phyloP scores from a whole-genome alignment of 2,888 invertebrate species.

The Seladonia tumulorum region DNA sequence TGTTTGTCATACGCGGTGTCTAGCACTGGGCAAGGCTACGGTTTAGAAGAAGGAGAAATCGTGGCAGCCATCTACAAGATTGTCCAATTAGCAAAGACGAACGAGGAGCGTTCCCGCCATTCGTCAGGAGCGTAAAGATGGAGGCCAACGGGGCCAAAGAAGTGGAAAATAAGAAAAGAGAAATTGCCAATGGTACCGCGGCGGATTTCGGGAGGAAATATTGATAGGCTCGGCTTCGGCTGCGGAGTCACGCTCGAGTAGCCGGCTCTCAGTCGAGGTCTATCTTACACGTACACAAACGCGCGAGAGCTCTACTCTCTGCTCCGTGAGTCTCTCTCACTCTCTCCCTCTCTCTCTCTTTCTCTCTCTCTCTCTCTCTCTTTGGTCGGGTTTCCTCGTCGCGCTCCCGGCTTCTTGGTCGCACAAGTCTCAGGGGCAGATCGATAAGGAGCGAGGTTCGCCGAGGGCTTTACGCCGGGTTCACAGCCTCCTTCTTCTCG shows the following conservation, averaged over 20 bases:
- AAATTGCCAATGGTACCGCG: slow-evolving; percentile 65
- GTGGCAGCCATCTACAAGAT: background rate
- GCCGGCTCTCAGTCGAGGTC: slow-evolving; percentile 79
- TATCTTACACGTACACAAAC: slow-evolving; percentile 73
- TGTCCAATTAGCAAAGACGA: slow-evolving; percentile 7
- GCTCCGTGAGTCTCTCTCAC: slow-evolving; percentile 30
- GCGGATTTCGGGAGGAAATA: slow-evolving; percentile 82
- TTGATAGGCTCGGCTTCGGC: slow-evolving; percentile 83
- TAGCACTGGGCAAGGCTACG: too few relatives aligned
- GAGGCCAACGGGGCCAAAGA: slow-evolving; percentile 6
- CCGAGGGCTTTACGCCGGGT: slow-evolving; percentile 80
- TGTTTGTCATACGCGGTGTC: background rate
- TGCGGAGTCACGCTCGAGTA: slow-evolving; percentile 84
- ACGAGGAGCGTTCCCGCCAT: background rate
- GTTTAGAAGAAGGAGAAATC: background rate
- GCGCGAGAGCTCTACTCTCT: slow-evolving; percentile 44
- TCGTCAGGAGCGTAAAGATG: background rate
- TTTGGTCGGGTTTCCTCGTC: slow-evolving; percentile 54
- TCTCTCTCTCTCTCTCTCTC: slow-evolving; percentile 38
- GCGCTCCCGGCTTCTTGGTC: slow-evolving; percentile 60
- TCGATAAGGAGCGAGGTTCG: slow-evolving; percentile 83
- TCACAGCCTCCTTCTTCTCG: slow-evolving; percentile 78
- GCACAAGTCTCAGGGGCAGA: slow-evolving; percentile 81
- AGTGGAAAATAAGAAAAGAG: slow-evolving; percentile 55
- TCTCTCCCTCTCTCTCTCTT: slow-evolving; percentile 39